Evolutionary conservation across 2,888 invertebrate genomes (phyloP).

Genomic region (Drosophila paracracens): DNA sequence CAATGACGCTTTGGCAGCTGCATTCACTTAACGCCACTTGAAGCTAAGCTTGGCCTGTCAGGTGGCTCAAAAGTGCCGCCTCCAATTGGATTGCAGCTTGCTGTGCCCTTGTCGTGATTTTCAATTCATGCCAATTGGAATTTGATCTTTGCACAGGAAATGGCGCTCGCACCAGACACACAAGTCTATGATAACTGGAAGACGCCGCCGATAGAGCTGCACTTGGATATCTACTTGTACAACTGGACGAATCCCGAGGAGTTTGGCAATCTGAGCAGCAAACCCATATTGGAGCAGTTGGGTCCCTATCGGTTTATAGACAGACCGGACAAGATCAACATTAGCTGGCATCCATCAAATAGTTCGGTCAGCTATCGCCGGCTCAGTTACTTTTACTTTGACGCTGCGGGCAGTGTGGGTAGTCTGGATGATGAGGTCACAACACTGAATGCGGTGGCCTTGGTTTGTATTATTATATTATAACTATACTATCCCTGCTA

Average conservation of each 20-base stretch:
- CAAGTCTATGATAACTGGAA: conserved; percentile 90
- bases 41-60: conserved; percentile 14
- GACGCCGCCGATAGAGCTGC: conserved; percentile 88
- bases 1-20: conserved; percentile 51
- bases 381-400: conserved; percentile 89
- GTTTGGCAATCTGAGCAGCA: conserved; percentile 86
- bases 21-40: conserved; percentile 57
- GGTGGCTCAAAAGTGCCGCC: conserved; percentile 60
- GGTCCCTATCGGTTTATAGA: conserved; percentile 90
- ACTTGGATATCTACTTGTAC: conserved; percentile 89
- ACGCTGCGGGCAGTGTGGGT: conserved; percentile 88
- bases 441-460: conserved; percentile 91
- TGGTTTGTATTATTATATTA: conserved; percentile 86
- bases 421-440: conserved; percentile 89
- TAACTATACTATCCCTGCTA: conserved; percentile 7
- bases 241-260: conserved; percentile 93
- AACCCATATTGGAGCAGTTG: conserved; percentile 86
- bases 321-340: conserved; percentile 89
- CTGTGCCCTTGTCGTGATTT: conserved; percentile 56
- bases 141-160: conserved; percentile 86
- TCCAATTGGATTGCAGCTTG: conserved; percentile 53
- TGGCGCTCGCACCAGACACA: conserved; percentile 88
- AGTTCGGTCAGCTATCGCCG: conserved; percentile 90
- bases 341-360: conserved; percentile 90
- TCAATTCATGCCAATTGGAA: conserved; percentile 68